Conservation (phyloP, 2,113 vertebrate species). For the Theristicus caerulescens region DNA sequence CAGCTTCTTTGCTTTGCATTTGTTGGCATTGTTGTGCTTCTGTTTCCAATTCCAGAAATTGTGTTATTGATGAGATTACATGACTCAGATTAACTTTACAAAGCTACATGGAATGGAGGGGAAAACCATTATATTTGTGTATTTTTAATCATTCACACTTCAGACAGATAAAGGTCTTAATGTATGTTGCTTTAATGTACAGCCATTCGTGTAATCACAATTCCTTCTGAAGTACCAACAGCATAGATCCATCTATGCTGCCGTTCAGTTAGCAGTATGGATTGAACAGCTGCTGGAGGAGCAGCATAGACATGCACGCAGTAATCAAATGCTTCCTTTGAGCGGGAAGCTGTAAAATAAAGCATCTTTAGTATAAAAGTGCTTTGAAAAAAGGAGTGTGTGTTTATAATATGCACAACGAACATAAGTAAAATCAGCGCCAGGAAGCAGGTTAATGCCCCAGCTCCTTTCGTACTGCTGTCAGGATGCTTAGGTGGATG, state of each 20-base stretch:
- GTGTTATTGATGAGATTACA: background rate
- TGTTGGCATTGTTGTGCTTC: background rate
- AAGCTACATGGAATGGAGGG: rapidly evolving
- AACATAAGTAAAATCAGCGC: background rate
- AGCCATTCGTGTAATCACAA: rapidly evolving
- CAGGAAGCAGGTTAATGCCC: background rate
- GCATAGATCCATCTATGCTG: background rate
- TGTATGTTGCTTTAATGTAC: background rate
- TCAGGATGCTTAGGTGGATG: background rate
- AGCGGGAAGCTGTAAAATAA: background rate
- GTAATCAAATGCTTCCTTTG: background rate
- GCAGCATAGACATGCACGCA: background rate
- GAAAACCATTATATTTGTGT: background rate
- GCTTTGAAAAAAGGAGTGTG: background rate
- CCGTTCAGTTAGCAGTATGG: background rate
- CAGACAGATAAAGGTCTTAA: background rate
- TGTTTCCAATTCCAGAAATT: background rate
- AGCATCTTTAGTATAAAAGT: background rate
- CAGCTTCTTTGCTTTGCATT: background rate
- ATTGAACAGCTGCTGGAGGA: background rate
- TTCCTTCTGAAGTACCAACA: background rate
- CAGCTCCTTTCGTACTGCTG: background rate
- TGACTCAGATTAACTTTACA: background rate
- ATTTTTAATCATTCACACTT: background rate
- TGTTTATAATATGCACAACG: background rate